Base-by-base conservation (phyloP, 64 coral and sea anemone genomes). In the Catalaphyllia jardinei region DNA sequence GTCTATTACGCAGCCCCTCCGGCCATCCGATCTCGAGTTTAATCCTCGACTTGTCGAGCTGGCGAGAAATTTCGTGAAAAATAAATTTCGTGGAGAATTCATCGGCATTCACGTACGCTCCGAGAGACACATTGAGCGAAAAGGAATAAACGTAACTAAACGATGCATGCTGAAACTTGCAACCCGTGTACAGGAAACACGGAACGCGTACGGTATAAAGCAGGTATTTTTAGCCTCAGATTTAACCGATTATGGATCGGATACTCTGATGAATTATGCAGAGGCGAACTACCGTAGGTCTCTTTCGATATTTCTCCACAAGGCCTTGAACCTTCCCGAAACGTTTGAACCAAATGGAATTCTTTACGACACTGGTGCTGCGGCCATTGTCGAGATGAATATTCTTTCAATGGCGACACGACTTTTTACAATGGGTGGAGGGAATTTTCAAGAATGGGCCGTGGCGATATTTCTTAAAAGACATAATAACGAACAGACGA, bases 381-480 rank as follows among this genome's bases (percentile, higher is more conserved):
- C 93, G n/a, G 97, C 97, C 2, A 99, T 99, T 22, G 75, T 99
- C 9, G 97, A 99, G 31, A 99, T 99, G 91, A 94, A 99, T 86
- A 99, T 99, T 55, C 88, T 99, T 10, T 88, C 97, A 29, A 89
- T 94, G 62, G 97, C 94, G 24, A 79, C 74, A 17, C 82, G 87
- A 71, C 84, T 99, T 46, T 91, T 95, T 75, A 99, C 97, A 13
- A 52, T 99, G 33, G 97, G 97, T 18, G 89, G 93, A 65, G 97
- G 97, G 14, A 99, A 99, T 90, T 99, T 93, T 85, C 97, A 99
- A 78, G 92, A 99, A 49, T 99, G 97, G 97, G 83, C 93, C 11
- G 52, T 99, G 29, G 85, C 74, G 73, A 79, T 99, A 61, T 99
- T 95, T 72, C 88, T 77, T 38, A 72, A 81, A 39, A 79, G 31